These are phyloP conservation scores for Monodelphis domestica DNA, from an alignment of 2,797 vertebrate genomes.

Conservation along the genomic window DNA sequence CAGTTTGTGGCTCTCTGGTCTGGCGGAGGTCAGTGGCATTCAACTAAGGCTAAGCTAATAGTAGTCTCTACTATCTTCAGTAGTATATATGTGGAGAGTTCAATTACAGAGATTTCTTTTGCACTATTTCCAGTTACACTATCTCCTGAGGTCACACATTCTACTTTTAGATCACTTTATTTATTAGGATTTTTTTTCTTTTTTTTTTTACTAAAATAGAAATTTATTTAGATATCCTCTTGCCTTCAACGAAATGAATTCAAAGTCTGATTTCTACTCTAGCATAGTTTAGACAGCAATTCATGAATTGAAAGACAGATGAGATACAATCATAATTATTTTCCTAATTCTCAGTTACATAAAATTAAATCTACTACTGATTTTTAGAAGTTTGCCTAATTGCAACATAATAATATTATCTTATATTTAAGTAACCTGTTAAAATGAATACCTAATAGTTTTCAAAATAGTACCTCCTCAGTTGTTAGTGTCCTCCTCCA, in stretches of 20 bases:
- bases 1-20: no score
- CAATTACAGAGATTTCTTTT: neutral
- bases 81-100: neutral
- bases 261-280: slow-evolving; percentile 50
- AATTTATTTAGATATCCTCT: slow-evolving; percentile 55
- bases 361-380: slow-evolving; percentile 42
- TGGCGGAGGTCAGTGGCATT: no score
- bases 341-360: slow-evolving; percentile 48
- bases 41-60: no score
- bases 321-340: slow-evolving; percentile 27
- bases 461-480: neutral
- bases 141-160: neutral
- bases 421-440: slow-evolving; percentile 42
- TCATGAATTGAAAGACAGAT: slow-evolving; percentile 61
- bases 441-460: neutral
- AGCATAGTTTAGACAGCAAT: slow-evolving; percentile 62
- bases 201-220: no score
- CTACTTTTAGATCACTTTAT: neutral
- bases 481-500: neutral
- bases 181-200: neutral
- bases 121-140: neutral
- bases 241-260: slow-evolving; percentile 64
- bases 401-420: slow-evolving; percentile 35
- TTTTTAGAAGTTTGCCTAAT: slow-evolving; percentile 48
- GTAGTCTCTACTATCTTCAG: neutral